phyloP scores from a whole-genome alignment of 2,113 vertebrate species.

The Callithrix jacchus region DNA sequence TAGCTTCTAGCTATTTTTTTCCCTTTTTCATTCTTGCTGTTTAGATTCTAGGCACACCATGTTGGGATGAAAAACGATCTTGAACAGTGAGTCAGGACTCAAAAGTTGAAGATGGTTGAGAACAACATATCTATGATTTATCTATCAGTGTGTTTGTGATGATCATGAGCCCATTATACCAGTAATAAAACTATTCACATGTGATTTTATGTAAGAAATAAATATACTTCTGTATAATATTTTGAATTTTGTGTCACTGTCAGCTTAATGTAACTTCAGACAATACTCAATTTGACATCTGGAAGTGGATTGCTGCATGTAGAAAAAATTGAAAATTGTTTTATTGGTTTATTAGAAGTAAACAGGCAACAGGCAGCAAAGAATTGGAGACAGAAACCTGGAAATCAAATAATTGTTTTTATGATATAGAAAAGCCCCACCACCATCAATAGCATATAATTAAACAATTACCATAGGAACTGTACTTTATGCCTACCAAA shows the following conservation, averaged over 20 bases:
- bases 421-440: not conserved
- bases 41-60: not conserved
- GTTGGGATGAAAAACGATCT: not conserved
- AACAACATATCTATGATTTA: not conserved
- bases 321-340: not conserved
- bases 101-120: not conserved
- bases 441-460: not conserved
- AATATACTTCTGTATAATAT: not conserved
- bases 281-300: not conserved
- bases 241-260: not conserved
- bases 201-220: not conserved
- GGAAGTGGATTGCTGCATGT: not conserved
- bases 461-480: not conserved
- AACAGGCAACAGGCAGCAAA: not conserved
- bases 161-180: not conserved
- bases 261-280: not conserved
- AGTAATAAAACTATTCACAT: not conserved
- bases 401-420: not conserved
- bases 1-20: not conserved
- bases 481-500: not conserved
- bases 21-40: not conserved
- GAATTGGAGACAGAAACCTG: not conserved
- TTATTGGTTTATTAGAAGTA: not conserved
- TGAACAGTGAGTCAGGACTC: not conserved
- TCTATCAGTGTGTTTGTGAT: not conserved